Evolutionary conservation across 2,888 invertebrate genomes (phyloP).

Genomic region (Drosophila paracracens): DNA sequence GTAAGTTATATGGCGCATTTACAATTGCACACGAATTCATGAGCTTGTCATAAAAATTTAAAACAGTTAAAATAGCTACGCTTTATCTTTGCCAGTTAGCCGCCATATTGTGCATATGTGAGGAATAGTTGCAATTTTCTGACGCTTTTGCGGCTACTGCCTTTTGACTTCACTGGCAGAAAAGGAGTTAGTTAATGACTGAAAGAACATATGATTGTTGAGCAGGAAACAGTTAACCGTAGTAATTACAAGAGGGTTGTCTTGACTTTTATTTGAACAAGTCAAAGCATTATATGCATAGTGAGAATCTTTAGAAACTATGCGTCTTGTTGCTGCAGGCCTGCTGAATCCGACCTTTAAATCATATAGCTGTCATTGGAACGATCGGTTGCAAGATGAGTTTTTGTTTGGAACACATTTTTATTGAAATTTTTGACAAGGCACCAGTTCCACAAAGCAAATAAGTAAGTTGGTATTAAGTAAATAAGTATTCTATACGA

Average conservation of each 20-base stretch:
- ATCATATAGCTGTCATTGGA: background rate
- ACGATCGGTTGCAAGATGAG: background rate
- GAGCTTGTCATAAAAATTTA: slow-evolving; percentile 74
- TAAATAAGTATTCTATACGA: background rate
- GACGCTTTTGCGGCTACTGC: slow-evolving; percentile 12
- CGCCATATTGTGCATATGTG: slow-evolving; percentile 38
- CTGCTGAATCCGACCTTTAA: background rate
- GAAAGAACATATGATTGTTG: background rate
- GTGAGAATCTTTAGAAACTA: background rate
- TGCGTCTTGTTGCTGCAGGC: background rate
- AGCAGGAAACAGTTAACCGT: background rate
- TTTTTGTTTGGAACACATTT: no score
- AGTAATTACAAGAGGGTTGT: background rate
- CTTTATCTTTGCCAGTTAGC: slow-evolving; percentile 49
- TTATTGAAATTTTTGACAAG: background rate
- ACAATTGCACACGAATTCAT: slow-evolving; percentile 77
- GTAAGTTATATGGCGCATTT: slow-evolving; percentile 77
- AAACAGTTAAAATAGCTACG: slow-evolving; percentile 53
- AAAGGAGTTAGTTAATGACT: slow-evolving; percentile 4
- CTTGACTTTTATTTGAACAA: background rate
- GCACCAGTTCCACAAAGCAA: no score
- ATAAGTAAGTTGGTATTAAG: no score
- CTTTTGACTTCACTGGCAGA: background rate
- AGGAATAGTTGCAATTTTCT: slow-evolving; percentile 24
- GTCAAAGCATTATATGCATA: background rate